Evolutionary conservation across 2,888 invertebrate genomes (phyloP), one percentile per base, ranked within the genome.

Genomic region (Scaeva pyrastri): DNA sequence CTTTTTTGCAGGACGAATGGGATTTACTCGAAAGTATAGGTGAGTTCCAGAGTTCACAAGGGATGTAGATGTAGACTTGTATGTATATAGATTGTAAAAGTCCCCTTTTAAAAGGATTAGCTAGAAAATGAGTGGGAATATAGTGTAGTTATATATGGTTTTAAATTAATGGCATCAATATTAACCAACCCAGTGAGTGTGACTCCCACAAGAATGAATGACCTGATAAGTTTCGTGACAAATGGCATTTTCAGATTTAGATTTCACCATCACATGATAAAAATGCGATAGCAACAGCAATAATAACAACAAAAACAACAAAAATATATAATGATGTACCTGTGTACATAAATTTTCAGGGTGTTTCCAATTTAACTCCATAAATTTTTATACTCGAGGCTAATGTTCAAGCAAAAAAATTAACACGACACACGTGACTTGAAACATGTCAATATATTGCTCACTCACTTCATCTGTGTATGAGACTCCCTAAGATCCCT

Each of bases 1-100:
- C 99, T 31, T 99, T 97, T 93, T 94, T 99, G 39, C 98, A 98
- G 93, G 98, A 99, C 90, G 98, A 99, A 89, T 99, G 99, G 99
- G 94, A 96, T 23, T 93, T 98, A 36, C 92, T 99, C 36, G 93
- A 94, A 80, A 94, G 95, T 89, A 98, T 99, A 91, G 97, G 98
- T 98, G 93, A 90, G 87, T 88, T 39, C 10, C 10, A 31, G 31
- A 56, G 66, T 48, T 19, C 11, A 50, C 26, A 26, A 36, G 77
- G 31, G 39, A 19, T 14, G 5, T 58, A 31, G 31, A 31, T 14
- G 5, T 58, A 31, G 31, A 31, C 8, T 31, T 31, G 31, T 31
- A 7, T n/a, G n/a, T 7, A 45, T n/a, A 14, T 23, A 41, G 52
- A 6, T 3, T 48, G 19, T 48, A 19, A 0, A 12, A 12, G 6